A percentile compares a stretch with the other conserved stretches of the same genome.
phyloP scores from a whole-genome alignment of 2,888 invertebrate genomes.

The Lordiphosa fenestrarum region DNA sequence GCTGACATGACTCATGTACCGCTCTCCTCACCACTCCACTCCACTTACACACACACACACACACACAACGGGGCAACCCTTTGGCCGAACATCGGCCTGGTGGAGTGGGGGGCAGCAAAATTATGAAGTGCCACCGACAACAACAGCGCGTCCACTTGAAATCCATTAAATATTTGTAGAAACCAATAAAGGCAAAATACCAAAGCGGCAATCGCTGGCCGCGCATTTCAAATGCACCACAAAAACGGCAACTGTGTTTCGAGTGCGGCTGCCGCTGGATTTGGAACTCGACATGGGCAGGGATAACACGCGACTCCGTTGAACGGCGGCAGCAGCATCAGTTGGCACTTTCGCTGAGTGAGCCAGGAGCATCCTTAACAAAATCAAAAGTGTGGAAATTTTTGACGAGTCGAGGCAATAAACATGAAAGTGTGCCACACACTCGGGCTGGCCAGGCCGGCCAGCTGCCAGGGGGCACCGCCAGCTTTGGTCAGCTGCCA shows the following conservation, averaged over 20 bases:
- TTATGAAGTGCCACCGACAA: slow-evolving; percentile 71
- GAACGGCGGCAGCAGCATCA: slow-evolving; percentile 29
- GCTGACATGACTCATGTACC: slow-evolving; percentile 39
- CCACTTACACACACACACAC: slow-evolving; percentile 13
- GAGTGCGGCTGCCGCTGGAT: slow-evolving; percentile 14
- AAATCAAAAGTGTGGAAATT: slow-evolving; percentile 72
- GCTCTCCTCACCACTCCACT: slow-evolving; percentile 35
- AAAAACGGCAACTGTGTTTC: slow-evolving; percentile 70
- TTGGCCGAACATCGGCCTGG: not conserved
- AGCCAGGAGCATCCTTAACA: slow-evolving; percentile 48
- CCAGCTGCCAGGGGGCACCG: slow-evolving; percentile 19
- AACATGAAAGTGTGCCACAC: slow-evolving; percentile 44
- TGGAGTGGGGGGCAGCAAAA: slow-evolving; percentile 25
- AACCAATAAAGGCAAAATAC: slow-evolving; percentile 70
- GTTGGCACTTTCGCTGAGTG: slow-evolving; percentile 40
- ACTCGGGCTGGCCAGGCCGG: slow-evolving; percentile 1
- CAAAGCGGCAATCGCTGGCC: slow-evolving; percentile 11
- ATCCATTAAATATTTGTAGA: slow-evolving; percentile 75
- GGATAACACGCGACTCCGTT: slow-evolving; percentile 69
- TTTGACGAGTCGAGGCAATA: slow-evolving; percentile 43
- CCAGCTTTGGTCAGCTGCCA: slow-evolving; percentile 50
- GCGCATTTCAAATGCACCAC: slow-evolving; percentile 33
- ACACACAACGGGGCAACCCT: slow-evolving; percentile 4
- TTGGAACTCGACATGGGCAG: slow-evolving; percentile 26
- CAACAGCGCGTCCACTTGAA: slow-evolving; percentile 70